These are phyloP conservation scores for Galago senegalensis DNA, from an alignment of 2,797 vertebrate species.

Conservation along the genomic window DNA sequence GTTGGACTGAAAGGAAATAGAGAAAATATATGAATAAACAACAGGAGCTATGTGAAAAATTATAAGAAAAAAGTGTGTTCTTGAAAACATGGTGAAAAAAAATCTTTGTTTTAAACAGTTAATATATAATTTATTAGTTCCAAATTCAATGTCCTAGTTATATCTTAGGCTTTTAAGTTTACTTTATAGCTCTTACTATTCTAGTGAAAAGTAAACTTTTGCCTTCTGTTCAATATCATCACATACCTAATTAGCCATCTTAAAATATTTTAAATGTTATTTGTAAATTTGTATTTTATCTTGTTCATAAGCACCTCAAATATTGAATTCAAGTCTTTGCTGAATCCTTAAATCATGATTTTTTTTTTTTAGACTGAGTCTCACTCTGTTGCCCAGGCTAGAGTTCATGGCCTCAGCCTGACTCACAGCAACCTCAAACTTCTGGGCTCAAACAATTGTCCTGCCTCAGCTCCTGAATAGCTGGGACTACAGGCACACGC, in stretches of 20 bases:
- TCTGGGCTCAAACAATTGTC: too few species aligned
- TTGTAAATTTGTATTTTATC: constrained; percentile 19
- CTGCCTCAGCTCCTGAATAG: too few species aligned
- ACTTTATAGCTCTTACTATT: neutral
- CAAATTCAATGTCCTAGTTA: neutral
- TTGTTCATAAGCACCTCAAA: neutral
- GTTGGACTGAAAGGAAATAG: neutral
- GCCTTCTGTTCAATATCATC: neutral
- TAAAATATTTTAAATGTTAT: neutral
- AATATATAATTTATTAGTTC: neutral
- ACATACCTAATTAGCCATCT: neutral
- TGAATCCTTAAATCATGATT: neutral
- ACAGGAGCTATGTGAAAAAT: neutral
- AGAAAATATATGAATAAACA: neutral
- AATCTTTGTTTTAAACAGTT: neutral
- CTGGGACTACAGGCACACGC: too few species aligned
- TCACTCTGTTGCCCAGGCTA: too few species aligned
- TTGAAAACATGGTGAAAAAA: constrained; percentile 35
- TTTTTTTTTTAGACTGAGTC: too few species aligned
- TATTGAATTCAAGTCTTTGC: neutral
- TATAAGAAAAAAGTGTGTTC: neutral
- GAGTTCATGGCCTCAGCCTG: too few species aligned
- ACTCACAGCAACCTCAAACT: too few species aligned
- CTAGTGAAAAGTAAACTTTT: constrained; percentile 7
- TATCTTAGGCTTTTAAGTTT: neutral